Evolutionary conservation across 2,113 vertebrate species (phyloP), one percentile per base, ranked within the genome.

Genomic region (Oceanites oceanicus): DNA sequence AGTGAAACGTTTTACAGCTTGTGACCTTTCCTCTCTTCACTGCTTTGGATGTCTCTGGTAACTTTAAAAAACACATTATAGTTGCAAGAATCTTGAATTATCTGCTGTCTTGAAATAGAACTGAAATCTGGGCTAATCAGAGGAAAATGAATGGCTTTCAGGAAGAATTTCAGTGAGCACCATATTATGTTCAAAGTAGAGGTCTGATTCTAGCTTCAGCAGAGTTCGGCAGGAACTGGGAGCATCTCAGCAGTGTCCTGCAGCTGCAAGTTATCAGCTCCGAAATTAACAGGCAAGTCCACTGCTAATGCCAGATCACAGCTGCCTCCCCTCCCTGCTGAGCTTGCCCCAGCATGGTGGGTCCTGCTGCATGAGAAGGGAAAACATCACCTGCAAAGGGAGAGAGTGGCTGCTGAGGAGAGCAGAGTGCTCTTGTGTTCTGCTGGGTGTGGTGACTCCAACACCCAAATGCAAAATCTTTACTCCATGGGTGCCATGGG

Each of bases 321-420:
- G 50, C 6, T 4, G 1, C 10, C 27, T 72, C 26, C 22, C 8
- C 5, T 58, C 15, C 17, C 16, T 53, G n/a, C 29, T 55, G 25
- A 78, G 42, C 40, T 71, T 0, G 0, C 7, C 45, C 27, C 2
- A 6, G 20, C 9, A 7, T 5, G 10, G 27, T 15, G 47, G 9
- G 8, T 59, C 21, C 25, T 84, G 38, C 27, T 52, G 34, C 7
- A 4, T 5, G 14, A 38, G 65, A 21, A 36, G 13, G 5, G 22
- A 82, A 42, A 74, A 17, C 18, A n/a, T 30, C 5, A 1, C 21
- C 32, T 67, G 30, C 14, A 27, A 59, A 15, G 17, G 20, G 36
- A 53, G 30, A 44, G 10, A 23, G 25, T 1, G 2, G 14, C 20
- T 81, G 71, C n/a, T 75, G 47, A 81, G 61, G 16, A 22, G 17